Percentiles rank a stretch among this genome's conserved stretches.
These are phyloP conservation scores for Hydropsyche betteni DNA, from an alignment of 2,888 invertebrate genomes.

Conservation along the genomic window DNA sequence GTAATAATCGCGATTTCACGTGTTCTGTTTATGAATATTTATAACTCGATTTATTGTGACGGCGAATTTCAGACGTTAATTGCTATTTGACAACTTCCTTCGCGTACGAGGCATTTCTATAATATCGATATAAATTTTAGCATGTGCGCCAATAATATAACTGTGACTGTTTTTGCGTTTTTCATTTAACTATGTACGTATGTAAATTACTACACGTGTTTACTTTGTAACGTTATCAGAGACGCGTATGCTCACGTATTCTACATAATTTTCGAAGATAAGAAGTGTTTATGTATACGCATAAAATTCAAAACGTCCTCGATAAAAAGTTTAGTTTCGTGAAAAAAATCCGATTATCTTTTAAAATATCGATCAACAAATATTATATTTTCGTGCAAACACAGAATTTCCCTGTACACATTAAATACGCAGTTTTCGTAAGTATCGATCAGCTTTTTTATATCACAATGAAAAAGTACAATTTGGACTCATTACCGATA, in stretches of 20 bases:
- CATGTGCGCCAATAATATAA: background rate
- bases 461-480: background rate
- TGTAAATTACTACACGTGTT: background rate
- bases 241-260: background rate
- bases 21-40: too few species aligned
- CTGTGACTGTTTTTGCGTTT: too few species aligned
- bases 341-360: background rate
- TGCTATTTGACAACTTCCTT: background rate
- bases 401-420: background rate
- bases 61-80: background rate
- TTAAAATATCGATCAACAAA: background rate
- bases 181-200: background rate
- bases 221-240: background rate
- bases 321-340: background rate
- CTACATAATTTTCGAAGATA: constrained; percentile 16
- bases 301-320: constrained; percentile 9
- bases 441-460: background rate
- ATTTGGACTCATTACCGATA: background rate
- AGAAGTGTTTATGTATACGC: background rate
- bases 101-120: background rate
- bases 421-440: background rate
- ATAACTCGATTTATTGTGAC: too few species aligned
- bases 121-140: background rate
- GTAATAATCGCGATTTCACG: too few species aligned
- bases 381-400: background rate